Evolutionary conservation across 2,888 invertebrate species (phyloP).

Genomic region (Mongoloraphidia duomilia): DNA sequence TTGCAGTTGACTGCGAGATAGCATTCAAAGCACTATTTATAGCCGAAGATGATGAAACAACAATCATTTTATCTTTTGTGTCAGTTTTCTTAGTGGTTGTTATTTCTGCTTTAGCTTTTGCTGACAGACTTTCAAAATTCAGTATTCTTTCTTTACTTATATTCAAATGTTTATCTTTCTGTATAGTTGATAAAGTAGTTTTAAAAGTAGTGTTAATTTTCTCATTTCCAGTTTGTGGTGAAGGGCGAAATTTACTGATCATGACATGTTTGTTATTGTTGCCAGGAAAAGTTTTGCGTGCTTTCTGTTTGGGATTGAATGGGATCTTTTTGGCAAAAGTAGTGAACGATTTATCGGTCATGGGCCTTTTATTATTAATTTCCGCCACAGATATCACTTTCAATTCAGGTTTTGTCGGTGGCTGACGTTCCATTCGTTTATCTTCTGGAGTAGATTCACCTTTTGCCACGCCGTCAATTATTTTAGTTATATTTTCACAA

Average conservation of each 20-base stretch:
- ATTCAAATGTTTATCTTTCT: too few relatives aligned
- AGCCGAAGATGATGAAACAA: background rate
- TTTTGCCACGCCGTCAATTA: constrained; percentile 5
- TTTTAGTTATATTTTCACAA: constrained; percentile 2
- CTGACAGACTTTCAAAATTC: background rate
- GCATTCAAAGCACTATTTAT: background rate
- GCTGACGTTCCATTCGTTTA: constrained; percentile 4
- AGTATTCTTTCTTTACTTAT: background rate
- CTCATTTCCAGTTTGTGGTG: too few relatives aligned
- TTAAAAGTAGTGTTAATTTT: too few relatives aligned
- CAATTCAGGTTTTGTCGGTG: constrained; percentile 1
- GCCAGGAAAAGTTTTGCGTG: constrained; percentile 2
- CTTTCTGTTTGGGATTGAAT: background rate
- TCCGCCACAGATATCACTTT: constrained; percentile 5
- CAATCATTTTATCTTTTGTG: background rate
- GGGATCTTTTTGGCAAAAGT: background rate
- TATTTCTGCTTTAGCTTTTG: background rate
- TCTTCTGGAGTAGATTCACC: constrained; percentile 6
- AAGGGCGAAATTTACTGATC: background rate
- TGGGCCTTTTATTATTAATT: background rate
- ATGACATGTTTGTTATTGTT: background rate
- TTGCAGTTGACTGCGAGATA: background rate
- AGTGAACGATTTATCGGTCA: too few relatives aligned
- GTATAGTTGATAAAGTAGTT: too few relatives aligned
- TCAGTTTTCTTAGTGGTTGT: background rate